Base-by-base conservation (phyloP, 2,888 invertebrate species). In the Chloromyia formosa region DNA sequence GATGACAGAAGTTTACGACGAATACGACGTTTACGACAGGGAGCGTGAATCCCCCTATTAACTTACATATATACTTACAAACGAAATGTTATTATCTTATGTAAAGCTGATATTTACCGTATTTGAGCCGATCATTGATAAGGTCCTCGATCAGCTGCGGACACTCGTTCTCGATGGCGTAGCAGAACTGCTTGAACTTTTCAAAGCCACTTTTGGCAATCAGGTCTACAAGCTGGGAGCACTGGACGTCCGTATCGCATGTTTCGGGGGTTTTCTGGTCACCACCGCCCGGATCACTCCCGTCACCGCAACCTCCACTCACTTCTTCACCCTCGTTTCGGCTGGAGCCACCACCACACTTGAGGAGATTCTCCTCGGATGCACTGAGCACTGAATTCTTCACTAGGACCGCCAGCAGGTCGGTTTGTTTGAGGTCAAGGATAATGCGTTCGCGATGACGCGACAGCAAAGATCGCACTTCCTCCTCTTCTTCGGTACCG, bases 381-480 rank as follows among this genome's bases (percentile, higher is more conserved):
- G 89, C 85, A 80, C 86, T 89, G 77, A 91, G 87, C 78, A 91
- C 87, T 68, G 90, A 89, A 81, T 90, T 90, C 82, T 90, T 90
- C 74, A 90, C 89, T 75, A 91, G 86, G 78, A 89, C 88, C 77
- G 89, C 88, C 78, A 91, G 81, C 71, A 91, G 85, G 83, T 90
- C 89, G 77, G 90, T 90, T 78, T 88, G 88, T 81, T 88, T 87
- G 79, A 90, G 83, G 86, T 90, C 90, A 76, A 88, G 87, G 80
- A 90, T 86, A 80, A 91, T 87, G 76, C 89, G 88, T 66, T 87
- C 86, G 84, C 89, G 89, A 84, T 90, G 90, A 73, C 90, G 88
- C 79, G 88, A 86, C 75, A 91, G 85, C 78, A 90, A 86, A 80
- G 89, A 88, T 82, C 89, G 88, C 79, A 90, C 90, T 78, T 85